Evolutionary conservation across 92 coral and sea anemone genomes (phyloP), one percentile per base, ranked within the genome.

Genomic region (Galaxea fascicularis): DNA sequence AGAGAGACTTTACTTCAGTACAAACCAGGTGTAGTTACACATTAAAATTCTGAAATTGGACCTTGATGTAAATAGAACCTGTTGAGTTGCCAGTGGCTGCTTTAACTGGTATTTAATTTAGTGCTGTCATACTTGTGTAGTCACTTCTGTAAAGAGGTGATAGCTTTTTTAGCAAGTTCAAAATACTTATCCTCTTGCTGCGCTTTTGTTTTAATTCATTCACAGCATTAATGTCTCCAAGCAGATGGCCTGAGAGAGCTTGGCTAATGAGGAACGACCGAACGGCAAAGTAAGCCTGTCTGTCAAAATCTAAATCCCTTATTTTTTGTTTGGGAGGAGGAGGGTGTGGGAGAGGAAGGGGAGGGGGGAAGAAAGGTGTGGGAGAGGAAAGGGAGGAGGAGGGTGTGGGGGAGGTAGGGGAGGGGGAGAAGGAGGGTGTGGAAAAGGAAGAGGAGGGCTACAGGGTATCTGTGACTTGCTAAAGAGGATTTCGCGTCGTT

Each of bases 201-300:
- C 17, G 1, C 31, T 44, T 16, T 8, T 57, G 53, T 22, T 39
- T 57, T 80, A 56, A 53, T 41, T 17, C 3, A 26, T 60, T 22
- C 39, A 5, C 70, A 87, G 91, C 64, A 15, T 26, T 27, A 39
- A 28, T 83, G 80, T 56, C 93, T 14, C 94, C 92, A 26, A 85
- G 87, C 17, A 78, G 73, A 30, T 94, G 98, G 98, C 98, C 94
- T 8, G 98, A 94, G 72, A 92, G 95, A 76, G 56, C 76, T 17
- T 95, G 98, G 98, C 30, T 95, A 17, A 73, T 70, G 11, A 78
- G 82, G 41, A 90, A 86, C 47, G 92, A 87, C 18, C 90, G 92
- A 0, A 18, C 60, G 30, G 70, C 76, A 14, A 30, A 62, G 98
- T 94, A 87, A 62, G 92, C 58, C 21, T 18, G 29, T 22, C 24